Conservation (phyloP, 2,888 invertebrate species). For the Baccha elongata region DNA sequence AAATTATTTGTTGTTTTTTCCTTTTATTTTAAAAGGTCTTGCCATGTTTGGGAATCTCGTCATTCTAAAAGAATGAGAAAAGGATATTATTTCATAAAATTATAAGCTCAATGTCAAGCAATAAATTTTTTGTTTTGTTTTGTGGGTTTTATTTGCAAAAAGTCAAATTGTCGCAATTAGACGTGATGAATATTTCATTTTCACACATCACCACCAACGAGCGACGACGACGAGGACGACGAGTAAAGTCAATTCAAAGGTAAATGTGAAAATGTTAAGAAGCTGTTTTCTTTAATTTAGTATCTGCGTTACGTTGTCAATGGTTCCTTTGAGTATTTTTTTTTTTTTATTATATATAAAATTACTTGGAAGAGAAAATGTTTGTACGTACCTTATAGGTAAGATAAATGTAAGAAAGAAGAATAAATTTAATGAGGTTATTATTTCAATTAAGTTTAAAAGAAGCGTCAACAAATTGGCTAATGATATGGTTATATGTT, state of each 20-base stretch:
- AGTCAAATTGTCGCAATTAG: neutral
- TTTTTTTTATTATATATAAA: no score
- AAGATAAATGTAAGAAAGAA: no score
- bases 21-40: neutral
- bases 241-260: neutral
- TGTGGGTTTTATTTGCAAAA: neutral
- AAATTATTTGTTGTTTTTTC: slow-evolving; percentile 16
- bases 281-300: neutral
- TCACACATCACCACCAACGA: neutral
- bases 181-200: neutral
- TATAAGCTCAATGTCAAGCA: neutral
- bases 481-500: no score
- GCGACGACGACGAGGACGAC: no score
- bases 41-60: neutral
- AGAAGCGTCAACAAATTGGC: no score
- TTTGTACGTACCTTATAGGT: no score
- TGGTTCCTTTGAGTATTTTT: neutral
- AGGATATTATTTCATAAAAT: neutral
- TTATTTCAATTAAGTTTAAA: no score
- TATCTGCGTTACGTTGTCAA: neutral
- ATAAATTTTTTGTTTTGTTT: neutral
- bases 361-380: no score
- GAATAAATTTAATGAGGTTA: no score
- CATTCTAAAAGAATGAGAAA: neutral
- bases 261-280: neutral